phyloP scores from a whole-genome alignment of 2,797 vertebrate genomes.

The Scomberomorus guttatus region DNA sequence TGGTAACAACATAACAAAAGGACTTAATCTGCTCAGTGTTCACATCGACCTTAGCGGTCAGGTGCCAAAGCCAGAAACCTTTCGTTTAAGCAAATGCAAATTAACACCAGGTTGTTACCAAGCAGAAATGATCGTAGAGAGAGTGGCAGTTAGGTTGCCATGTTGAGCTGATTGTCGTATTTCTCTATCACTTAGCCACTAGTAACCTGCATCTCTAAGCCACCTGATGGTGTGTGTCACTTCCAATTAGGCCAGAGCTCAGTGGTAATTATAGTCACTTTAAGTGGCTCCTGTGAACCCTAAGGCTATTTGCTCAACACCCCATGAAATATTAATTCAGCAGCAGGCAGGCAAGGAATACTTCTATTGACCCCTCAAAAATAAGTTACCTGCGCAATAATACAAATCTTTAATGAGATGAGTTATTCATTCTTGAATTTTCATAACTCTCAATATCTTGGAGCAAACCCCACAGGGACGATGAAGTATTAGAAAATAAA shows the following conservation, averaged over 20 bases:
- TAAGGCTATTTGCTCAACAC: slow-evolving; percentile 68
- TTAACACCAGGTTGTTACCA: slow-evolving; percentile 42
- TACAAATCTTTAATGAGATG: not conserved
- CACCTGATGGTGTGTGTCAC: slow-evolving; percentile 88
- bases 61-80: slow-evolving; percentile 23
- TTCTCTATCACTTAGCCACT: slow-evolving; percentile 39
- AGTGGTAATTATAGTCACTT: slow-evolving; percentile 81
- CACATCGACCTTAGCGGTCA: slow-evolving; percentile 34
- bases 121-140: slow-evolving; percentile 34
- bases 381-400: slow-evolving; percentile 10
- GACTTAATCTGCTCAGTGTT: slow-evolving; percentile 74
- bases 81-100: slow-evolving; percentile 53
- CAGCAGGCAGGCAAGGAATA: not conserved
- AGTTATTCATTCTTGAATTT: not conserved
- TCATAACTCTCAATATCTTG: not conserved
- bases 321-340: slow-evolving; percentile 63
- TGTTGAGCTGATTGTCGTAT: slow-evolving; percentile 29
- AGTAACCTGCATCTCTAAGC: slow-evolving; percentile 63
- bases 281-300: slow-evolving; percentile 71
- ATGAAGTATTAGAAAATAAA: slow-evolving; percentile 6
- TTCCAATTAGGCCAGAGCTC: slow-evolving; percentile 84
- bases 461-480: not conserved
- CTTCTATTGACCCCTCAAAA: slow-evolving; percentile 20
- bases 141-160: not conserved
- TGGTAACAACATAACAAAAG: slow-evolving; percentile 64